Conservation (phyloP, 2,888 invertebrate species). For the Acanthacorydalis orientalis region DNA sequence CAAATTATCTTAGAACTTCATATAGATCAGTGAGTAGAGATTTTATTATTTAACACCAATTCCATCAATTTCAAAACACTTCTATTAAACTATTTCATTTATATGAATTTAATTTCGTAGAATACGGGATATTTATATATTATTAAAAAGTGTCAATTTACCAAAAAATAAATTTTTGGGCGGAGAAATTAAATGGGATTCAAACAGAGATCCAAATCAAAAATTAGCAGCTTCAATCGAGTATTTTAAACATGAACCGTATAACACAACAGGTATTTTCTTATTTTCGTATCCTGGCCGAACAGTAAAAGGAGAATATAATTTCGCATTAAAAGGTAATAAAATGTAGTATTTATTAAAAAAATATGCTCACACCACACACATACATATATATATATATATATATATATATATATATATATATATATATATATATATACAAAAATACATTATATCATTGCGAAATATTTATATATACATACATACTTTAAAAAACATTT, state of each 20-base stretch:
- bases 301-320: conserved; percentile 48
- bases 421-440: no score
- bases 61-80: no score
- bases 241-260: conserved; percentile 38
- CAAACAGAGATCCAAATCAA: conserved; percentile 65
- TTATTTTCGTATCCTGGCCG: conserved; percentile 61
- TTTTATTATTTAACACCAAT: no score
- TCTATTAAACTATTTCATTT: background rate
- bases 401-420: no score
- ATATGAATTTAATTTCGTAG: conserved; percentile 30
- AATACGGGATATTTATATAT: conserved; percentile 55
- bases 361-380: no score
- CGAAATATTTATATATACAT: no score
- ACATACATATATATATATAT: no score
- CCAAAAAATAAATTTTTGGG: conserved; percentile 45
- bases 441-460: background rate
- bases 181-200: conserved; percentile 69
- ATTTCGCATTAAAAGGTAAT: conserved; percentile 36
- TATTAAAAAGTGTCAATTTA: conserved; percentile 41
- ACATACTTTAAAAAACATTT: no score
- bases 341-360: conserved; percentile 5
- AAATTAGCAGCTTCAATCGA: conserved; percentile 45
- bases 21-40: conserved; percentile 44
- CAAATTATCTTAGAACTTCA: conserved; percentile 54
- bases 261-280: conserved; percentile 44